A percentile compares a stretch with the other conserved stretches of the same genome.
Conservation (phyloP, 2,113 vertebrate species). For the Oplegnathus fasciatus region DNA sequence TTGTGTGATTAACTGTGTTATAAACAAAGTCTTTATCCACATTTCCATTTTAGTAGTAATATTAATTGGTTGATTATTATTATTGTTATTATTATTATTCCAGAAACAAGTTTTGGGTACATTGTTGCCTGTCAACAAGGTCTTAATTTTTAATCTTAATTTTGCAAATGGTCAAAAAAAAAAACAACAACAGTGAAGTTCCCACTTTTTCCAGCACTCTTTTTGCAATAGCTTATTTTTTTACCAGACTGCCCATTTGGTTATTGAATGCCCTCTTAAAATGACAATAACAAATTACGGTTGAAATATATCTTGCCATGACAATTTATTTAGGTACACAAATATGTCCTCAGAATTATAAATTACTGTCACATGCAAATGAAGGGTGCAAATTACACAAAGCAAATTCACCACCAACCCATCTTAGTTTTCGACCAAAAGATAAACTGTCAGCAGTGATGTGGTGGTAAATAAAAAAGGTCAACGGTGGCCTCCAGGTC, state of each 20-base stretch:
- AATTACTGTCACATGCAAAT: slow-evolving; percentile 65
- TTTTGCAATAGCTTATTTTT: slow-evolving; percentile 34
- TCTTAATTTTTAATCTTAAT: neutral
- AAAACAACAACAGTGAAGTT: slow-evolving; percentile 1
- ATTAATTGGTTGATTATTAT: slow-evolving; percentile 39
- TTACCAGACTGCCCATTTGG: slow-evolving; percentile 10
- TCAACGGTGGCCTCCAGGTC: neutral
- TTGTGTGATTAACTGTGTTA: slow-evolving; percentile 90
- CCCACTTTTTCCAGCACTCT: slow-evolving; percentile 37
- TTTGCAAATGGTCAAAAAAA: slow-evolving; percentile 45
- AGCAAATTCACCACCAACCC: slow-evolving; percentile 27
- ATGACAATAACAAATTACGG: slow-evolving; percentile 57
- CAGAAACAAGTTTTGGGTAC: neutral
- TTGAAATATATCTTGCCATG: slow-evolving; percentile 41
- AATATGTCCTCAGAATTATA: slow-evolving; percentile 46
- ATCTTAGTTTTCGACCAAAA: slow-evolving; percentile 33
- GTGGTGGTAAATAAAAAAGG: slow-evolving; percentile 5
- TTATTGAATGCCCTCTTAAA: slow-evolving; percentile 42
- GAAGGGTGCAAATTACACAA: slow-evolving; percentile 47
- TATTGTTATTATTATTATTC: neutral
- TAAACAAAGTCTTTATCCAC: slow-evolving; percentile 50
- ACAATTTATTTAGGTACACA: slow-evolving; percentile 55
- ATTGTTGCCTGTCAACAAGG: neutral
- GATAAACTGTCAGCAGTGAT: slow-evolving; percentile 23
- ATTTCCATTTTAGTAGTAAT: slow-evolving; percentile 21